Conservation (phyloP, 2,113 vertebrate species). For the Thomomys bottae region DNA sequence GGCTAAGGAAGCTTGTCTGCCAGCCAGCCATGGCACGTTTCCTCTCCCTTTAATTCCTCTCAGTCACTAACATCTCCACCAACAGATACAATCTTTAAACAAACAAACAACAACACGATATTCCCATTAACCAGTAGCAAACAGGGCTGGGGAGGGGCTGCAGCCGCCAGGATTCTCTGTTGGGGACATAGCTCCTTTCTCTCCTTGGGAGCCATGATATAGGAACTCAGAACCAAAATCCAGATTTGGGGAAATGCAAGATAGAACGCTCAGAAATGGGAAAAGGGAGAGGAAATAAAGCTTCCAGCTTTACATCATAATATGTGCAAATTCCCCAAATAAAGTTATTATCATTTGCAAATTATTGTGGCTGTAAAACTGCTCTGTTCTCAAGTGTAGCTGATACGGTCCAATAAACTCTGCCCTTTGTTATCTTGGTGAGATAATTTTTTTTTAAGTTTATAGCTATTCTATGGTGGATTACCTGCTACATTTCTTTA, state of each 20-base stretch:
- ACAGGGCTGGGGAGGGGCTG: fast-evolving
- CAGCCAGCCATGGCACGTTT: fast-evolving
- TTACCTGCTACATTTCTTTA: conserved; percentile 12
- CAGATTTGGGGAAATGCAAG: background rate
- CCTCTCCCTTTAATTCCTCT: background rate
- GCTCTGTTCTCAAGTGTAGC: background rate
- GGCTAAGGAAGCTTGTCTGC: background rate
- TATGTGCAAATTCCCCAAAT: conserved; percentile 15
- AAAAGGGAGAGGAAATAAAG: background rate
- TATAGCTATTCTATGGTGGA: background rate
- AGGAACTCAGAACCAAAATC: too few species aligned
- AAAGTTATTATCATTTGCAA: conserved; percentile 20
- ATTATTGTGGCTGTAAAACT: background rate
- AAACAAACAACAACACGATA: background rate
- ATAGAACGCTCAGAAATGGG: background rate
- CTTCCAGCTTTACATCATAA: background rate
- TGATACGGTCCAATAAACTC: background rate
- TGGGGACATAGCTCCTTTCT: background rate
- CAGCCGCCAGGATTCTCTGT: fast-evolving
- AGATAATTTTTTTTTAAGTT: conserved; percentile 58
- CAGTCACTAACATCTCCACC: background rate
- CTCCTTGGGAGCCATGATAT: background rate
- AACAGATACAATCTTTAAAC: background rate
- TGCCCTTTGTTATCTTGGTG: background rate
- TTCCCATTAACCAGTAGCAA: too few species aligned